Base-by-base conservation (phyloP, 2,888 invertebrate genomes). In the Sinohyriopsis cumingii region DNA sequence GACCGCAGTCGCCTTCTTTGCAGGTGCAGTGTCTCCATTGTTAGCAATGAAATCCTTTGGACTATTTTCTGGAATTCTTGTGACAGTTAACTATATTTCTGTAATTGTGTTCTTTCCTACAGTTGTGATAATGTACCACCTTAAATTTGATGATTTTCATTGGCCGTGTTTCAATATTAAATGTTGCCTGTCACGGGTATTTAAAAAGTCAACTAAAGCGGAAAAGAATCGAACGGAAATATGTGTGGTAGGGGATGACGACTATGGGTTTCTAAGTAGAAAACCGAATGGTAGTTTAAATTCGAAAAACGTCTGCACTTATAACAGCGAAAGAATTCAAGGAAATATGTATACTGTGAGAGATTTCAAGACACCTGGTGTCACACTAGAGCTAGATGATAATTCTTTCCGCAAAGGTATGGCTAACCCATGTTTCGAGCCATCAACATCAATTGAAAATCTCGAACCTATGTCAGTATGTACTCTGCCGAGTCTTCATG, bases 41-140 rank as follows among this genome's bases (percentile, higher is more conserved):
- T 72, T 87, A 15, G 81, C 84, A 20, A 79, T 84, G n/a, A 71
- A 79, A 25, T 83, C 85, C 3, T 87, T 87, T 68, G 87, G 87
- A 0, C 65, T 82, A 7, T 87, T 87, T 63, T 77, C 87, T 15
- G 85, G 79, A 28, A 69, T 84, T 7, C 66, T 83, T 25, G 80
- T 87, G 9, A 71, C 80, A 7, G 75, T 83, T n/a, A 83, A 85
- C 62, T 85, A 84, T 66, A 45, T 84, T 25, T 82, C 85, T 3
- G 84, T 84, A 7, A 80, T 85, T 33, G 72, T 78, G 1, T 86
- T 81, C 69, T 82, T 82, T 55, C 82, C 83, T 3, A 78, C 80
- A 18, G 81, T 81, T 24, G 77, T 83, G 12, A 73, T 82, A 19
- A 68, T 82, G 33, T 78, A 83, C 64, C 84, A 84, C 71, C 22